These are phyloP conservation scores for Hippocampus guttulatus DNA, from an alignment of 2,113 vertebrate species.

Conservation along the genomic window DNA sequence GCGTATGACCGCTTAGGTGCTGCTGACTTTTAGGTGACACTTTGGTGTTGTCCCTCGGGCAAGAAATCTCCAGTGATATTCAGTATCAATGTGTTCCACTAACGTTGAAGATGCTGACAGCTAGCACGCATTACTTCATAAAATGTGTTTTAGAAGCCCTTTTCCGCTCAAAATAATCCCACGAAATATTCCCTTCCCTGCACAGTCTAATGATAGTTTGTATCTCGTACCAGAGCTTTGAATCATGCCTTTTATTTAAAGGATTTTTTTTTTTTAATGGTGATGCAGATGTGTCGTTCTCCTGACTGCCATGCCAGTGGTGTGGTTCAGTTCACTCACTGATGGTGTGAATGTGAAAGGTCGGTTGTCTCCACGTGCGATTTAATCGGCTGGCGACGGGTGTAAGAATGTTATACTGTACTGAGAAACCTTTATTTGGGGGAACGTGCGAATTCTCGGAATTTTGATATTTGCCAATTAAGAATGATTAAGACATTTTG, in stretches of 20 bases:
- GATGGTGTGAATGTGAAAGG: neutral
- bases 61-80: slow-evolving; percentile 38
- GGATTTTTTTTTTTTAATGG: neutral
- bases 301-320: neutral
- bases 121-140: neutral
- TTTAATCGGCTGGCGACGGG: neutral
- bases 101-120: slow-evolving; percentile 31
- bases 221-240: neutral
- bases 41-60: slow-evolving; percentile 41
- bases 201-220: neutral
- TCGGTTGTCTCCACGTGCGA: too few relatives aligned
- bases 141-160: neutral
- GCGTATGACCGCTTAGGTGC: slow-evolving; percentile 31
- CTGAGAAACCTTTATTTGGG: too few relatives aligned
- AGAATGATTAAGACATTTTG: too few relatives aligned
- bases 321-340: neutral
- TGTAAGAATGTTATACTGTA: too few relatives aligned
- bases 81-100: slow-evolving; percentile 21
- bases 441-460: too few relatives aligned
- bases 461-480: too few relatives aligned
- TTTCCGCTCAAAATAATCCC: neutral
- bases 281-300: neutral
- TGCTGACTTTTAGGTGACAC: slow-evolving; percentile 39
- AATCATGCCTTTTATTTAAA: neutral
- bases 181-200: neutral